Evolutionary conservation across 1,140 invertebrate species (phyloP).

Genomic region (Ridgeia piscesae): DNA sequence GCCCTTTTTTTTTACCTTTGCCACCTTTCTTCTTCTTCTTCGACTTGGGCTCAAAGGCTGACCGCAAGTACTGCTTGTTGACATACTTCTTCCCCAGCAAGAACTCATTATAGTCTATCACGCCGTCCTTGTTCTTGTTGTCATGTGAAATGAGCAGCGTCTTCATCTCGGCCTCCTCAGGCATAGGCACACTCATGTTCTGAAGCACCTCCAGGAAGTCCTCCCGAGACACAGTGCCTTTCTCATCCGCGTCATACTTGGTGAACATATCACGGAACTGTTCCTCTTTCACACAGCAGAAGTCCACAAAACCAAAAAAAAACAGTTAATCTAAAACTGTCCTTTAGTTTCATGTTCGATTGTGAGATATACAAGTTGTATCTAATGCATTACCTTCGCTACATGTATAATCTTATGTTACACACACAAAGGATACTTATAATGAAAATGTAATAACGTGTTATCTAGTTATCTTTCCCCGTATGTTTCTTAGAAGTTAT

Average conservation of each 20-base stretch:
- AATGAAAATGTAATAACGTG: background rate
- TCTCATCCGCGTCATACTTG: slow-evolving; percentile 49
- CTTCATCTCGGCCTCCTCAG: slow-evolving; percentile 48
- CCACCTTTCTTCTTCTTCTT: slow-evolving; percentile 46
- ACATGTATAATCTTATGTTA: too few species aligned
- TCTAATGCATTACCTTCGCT: too few species aligned
- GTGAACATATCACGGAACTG: slow-evolving; percentile 46
- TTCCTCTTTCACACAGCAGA: slow-evolving; percentile 43
- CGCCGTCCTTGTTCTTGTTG: slow-evolving; percentile 47
- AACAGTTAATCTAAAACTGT: too few species aligned
- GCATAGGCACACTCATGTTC: slow-evolving; percentile 43
- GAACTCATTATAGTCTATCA: slow-evolving; percentile 56
- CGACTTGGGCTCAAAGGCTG: slow-evolving; percentile 56
- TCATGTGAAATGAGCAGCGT: slow-evolving; percentile 45
- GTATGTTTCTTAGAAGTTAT: too few species aligned
- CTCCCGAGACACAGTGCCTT: slow-evolving; percentile 44
- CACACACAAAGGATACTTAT: background rate
- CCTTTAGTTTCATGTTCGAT: too few species aligned
- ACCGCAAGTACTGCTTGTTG: slow-evolving; percentile 55
- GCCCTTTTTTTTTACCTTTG: slow-evolving; percentile 51
- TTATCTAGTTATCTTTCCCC: background rate
- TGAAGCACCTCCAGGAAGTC: slow-evolving; percentile 48
- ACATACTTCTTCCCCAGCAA: slow-evolving; percentile 56
- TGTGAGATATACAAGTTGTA: too few species aligned
- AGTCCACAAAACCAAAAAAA: too few species aligned